These are phyloP conservation scores for Terebella lapidaria DNA, from an alignment of 2,888 invertebrate species.

Conservation along the genomic window DNA sequence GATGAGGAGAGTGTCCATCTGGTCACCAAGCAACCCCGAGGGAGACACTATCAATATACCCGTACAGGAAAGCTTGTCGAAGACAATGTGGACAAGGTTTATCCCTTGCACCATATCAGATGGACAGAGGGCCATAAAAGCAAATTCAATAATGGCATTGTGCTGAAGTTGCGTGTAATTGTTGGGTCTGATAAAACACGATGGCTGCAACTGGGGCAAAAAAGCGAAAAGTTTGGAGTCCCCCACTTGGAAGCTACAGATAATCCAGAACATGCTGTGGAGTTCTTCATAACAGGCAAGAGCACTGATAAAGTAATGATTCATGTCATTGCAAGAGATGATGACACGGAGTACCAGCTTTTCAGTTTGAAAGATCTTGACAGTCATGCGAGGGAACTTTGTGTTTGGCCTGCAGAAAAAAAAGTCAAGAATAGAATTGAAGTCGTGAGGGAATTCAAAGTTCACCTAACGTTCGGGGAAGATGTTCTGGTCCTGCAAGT, in stretches of 20 bases:
- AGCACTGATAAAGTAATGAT: neutral
- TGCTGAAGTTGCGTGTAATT: neutral
- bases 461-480: neutral
- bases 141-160: neutral
- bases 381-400: no score
- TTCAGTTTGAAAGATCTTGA: no score
- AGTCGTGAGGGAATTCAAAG: neutral
- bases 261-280: neutral
- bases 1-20: no score
- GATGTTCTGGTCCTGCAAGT: neutral
- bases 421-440: no score
- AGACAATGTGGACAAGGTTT: neutral
- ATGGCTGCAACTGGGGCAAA: neutral
- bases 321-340: neutral
- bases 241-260: neutral
- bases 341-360: no score
- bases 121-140: neutral
- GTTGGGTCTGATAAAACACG: neutral
- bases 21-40: no score
- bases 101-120: neutral
- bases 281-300: neutral
- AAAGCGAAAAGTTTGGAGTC: neutral
- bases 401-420: no score
- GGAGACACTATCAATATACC: no score
- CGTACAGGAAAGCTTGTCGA: no score